A percentile compares a stretch with the other conserved stretches of the same genome.
Evolutionary conservation across 2,888 invertebrate genomes (phyloP).

Genomic region (Nemapogon koenigi): DNA sequence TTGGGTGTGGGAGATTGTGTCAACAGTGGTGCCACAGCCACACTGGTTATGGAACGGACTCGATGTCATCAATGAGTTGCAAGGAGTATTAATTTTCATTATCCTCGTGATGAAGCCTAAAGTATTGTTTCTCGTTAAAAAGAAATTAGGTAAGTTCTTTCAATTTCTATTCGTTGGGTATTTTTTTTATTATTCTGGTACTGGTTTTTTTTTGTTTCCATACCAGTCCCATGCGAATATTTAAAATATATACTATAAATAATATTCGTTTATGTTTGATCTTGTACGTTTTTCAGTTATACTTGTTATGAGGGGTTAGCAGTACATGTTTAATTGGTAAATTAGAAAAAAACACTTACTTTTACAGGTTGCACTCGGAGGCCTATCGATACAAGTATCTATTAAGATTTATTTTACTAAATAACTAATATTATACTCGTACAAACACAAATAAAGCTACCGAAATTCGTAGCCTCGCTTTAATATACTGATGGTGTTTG

Average conservation of each 20-base stretch:
- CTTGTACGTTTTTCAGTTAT: too few species aligned
- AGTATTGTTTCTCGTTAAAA: constrained; percentile 65
- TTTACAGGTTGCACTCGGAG: constrained; percentile 56
- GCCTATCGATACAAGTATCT: constrained; percentile 53
- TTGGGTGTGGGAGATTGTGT: constrained; percentile 72
- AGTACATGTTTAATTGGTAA: too few species aligned
- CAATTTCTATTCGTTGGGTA: too few species aligned
- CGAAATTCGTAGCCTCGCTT: too few species aligned
- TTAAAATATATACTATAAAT: not conserved
- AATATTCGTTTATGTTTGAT: not conserved
- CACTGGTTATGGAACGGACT: constrained; percentile 58
- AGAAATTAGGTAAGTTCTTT: constrained; percentile 55
- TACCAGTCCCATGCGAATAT: not conserved
- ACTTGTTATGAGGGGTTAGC: too few species aligned
- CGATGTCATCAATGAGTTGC: constrained; percentile 72
- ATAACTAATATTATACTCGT: constrained; percentile 8
- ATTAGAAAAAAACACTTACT: too few species aligned
- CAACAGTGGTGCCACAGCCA: constrained; percentile 60
- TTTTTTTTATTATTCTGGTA: too few species aligned
- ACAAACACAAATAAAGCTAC: too few species aligned
- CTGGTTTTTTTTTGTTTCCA: too few species aligned
- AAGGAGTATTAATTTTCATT: constrained; percentile 76
- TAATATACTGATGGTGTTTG: too few species aligned
- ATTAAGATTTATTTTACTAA: constrained; percentile 22
- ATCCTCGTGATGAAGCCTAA: constrained; percentile 75